phyloP scores from a whole-genome alignment of 2,797 vertebrate genomes.

The Melanotaenia trifasciata region DNA sequence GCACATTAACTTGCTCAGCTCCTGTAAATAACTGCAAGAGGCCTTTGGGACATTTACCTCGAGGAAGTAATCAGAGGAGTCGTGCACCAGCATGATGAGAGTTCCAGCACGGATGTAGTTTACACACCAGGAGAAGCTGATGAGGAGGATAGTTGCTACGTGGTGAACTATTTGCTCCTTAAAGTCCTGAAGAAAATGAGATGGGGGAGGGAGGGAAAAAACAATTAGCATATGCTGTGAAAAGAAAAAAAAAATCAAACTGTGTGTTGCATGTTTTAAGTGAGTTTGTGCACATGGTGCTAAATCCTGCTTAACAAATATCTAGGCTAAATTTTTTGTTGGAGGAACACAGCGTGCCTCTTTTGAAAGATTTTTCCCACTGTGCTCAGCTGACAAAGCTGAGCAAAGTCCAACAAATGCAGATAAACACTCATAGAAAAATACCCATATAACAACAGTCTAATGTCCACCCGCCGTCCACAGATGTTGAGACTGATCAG shows the following conservation, averaged over 20 bases:
- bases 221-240: neutral
- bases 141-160: conserved; percentile 93
- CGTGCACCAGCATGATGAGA: conserved; percentile 94
- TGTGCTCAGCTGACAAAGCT: conserved; percentile 50
- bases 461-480: conserved; percentile 61
- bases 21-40: conserved; percentile 1
- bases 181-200: conserved; percentile 86
- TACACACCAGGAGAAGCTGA: conserved; percentile 97
- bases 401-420: conserved; percentile 63
- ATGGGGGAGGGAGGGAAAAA: neutral
- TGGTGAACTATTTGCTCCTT: conserved; percentile 96
- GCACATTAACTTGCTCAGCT: neutral
- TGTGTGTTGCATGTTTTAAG: neutral
- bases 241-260: neutral
- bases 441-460: conserved; percentile 68
- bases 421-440: conserved; percentile 35
- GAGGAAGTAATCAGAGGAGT: conserved; percentile 93
- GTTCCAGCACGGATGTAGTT: conserved; percentile 95
- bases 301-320: conserved; percentile 45
- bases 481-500: conserved; percentile 52
- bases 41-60: conserved; percentile 83
- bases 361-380: conserved; percentile 41
- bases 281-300: conserved; percentile 4
- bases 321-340: conserved; percentile 33
- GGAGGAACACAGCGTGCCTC: conserved; percentile 45